Percentiles rank a stretch among this genome's conserved stretches.
These are phyloP conservation scores for Acridotheres tristis DNA, from an alignment of 2,797 vertebrate species.

Conservation along the genomic window DNA sequence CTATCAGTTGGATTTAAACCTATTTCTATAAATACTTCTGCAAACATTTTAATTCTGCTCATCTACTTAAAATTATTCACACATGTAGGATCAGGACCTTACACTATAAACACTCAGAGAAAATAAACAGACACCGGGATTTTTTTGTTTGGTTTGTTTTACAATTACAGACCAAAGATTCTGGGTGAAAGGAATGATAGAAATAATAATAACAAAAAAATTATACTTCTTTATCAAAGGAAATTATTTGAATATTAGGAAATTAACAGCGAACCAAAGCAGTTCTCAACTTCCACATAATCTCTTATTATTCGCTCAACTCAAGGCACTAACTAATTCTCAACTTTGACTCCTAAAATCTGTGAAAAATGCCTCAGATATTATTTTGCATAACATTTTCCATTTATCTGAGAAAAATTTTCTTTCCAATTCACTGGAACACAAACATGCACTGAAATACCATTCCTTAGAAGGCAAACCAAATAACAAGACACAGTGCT, in stretches of 20 bases:
- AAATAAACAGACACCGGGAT: neutral
- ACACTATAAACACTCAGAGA: neutral
- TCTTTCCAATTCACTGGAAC: neutral
- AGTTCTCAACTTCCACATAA: neutral
- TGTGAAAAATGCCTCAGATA: neutral
- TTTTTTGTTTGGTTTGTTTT: neutral
- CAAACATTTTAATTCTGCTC: conserved; percentile 40
- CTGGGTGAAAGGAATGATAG: neutral
- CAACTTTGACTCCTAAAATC: neutral
- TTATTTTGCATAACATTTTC: neutral
- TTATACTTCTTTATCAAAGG: neutral
- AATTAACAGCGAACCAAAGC: neutral
- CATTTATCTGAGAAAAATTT: neutral
- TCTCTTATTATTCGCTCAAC: neutral
- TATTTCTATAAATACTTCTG: conserved; percentile 31
- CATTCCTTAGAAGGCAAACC: neutral
- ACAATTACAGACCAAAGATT: neutral
- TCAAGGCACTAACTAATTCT: neutral
- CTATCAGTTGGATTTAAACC: neutral
- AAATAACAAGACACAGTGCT: neutral
- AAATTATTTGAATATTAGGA: neutral
- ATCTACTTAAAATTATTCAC: conserved; percentile 36
- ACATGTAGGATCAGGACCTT: neutral
- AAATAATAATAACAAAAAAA: neutral
- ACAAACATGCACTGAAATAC: neutral